phyloP scores from a whole-genome alignment of 2,888 invertebrate genomes.

The Sicus ferrugineus region DNA sequence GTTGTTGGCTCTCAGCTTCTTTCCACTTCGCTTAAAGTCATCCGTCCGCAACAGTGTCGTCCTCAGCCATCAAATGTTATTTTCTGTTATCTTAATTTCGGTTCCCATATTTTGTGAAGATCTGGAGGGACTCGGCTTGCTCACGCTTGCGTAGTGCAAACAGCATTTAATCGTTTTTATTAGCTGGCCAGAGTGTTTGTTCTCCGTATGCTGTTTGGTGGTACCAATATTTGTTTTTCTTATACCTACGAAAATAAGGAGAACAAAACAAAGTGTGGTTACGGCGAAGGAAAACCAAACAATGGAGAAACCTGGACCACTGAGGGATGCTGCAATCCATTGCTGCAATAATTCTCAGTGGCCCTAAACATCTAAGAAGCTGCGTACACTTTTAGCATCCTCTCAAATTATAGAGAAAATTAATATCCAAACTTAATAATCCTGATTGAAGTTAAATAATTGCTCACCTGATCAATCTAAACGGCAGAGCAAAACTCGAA shows the following conservation, averaged over 20 bases:
- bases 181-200: constrained; percentile 31
- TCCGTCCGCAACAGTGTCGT: constrained; percentile 21
- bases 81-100: constrained; percentile 11
- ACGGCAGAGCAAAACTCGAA: no score
- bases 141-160: constrained; percentile 19
- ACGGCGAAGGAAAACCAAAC: no score
- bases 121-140: constrained; percentile 12
- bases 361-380: no score
- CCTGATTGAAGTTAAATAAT: no score
- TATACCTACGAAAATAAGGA: background rate
- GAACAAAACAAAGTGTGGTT: no score
- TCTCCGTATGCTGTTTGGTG: constrained; percentile 10
- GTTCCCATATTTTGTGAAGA: background rate
- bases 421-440: no score
- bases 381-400: no score
- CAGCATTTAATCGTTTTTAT: constrained; percentile 29
- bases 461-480: no score
- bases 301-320: no score
- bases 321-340: no score
- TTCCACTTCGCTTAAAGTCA: constrained; percentile 13
- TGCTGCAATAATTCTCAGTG: no score
- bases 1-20: constrained; percentile 1
- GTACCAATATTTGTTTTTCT: constrained; percentile 21
- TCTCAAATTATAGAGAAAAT: no score
- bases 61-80: constrained; percentile 20